A percentile compares a stretch with the other conserved stretches of the same genome.
Evolutionary conservation across 2,113 vertebrate species (phyloP).

Genomic region (Typhlomys cinereus): DNA sequence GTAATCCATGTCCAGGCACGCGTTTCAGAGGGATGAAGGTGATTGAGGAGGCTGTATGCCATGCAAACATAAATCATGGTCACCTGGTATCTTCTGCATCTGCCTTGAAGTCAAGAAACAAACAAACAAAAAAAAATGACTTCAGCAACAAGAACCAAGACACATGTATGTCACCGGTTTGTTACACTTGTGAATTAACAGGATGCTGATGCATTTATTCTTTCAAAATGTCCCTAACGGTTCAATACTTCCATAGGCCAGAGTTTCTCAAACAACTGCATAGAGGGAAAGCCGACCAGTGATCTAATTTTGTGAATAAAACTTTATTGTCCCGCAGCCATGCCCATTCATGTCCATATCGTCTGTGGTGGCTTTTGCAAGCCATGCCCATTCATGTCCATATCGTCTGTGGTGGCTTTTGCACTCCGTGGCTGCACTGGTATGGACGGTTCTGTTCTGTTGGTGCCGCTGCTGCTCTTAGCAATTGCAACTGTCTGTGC

Average conservation of each 20-base stretch:
- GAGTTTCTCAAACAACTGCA: too few species aligned
- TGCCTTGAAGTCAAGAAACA: neutral
- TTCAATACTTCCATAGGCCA: neutral
- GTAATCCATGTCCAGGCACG: neutral
- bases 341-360: too few species aligned
- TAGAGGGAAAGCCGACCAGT: too few species aligned
- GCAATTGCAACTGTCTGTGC: too few species aligned
- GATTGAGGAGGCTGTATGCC: fast-evolving
- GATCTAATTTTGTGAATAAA: too few species aligned
- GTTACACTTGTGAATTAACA: too few species aligned
- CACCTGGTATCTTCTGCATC: neutral
- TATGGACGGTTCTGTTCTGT: neutral
- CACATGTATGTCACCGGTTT: neutral
- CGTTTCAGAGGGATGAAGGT: neutral
- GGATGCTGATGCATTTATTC: neutral
- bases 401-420: too few species aligned
- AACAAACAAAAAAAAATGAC: neutral
- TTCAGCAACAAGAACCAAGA: neutral
- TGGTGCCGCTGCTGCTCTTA: neutral
- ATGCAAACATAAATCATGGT: too few species aligned
- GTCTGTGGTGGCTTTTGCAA: too few species aligned
- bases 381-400: too few species aligned
- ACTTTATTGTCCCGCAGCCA: too few species aligned
- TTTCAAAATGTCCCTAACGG: neutral
- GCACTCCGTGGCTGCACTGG: too few species aligned